phyloP scores from a whole-genome alignment of 1,140 invertebrate genomes.

The Caenorhabditis brenneri region DNA sequence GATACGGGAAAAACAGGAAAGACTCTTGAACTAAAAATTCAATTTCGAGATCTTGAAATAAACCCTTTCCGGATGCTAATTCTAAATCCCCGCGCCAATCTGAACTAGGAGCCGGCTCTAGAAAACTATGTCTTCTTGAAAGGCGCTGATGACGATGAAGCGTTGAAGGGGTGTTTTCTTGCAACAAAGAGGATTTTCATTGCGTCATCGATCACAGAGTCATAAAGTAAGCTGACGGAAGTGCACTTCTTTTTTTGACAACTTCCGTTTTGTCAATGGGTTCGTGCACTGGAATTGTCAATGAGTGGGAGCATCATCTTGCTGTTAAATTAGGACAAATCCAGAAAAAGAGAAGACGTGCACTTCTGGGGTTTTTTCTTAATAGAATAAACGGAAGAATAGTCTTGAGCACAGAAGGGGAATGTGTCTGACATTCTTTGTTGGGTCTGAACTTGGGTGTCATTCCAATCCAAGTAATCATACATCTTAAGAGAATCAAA shows the following conservation, averaged over 20 bases:
- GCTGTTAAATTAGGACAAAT: neutral
- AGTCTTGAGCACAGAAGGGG: too few relatives aligned
- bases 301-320: neutral
- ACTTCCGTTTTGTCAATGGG: constrained; percentile 2
- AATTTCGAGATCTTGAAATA: neutral
- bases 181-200: constrained; percentile 25
- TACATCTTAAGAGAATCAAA: too few relatives aligned
- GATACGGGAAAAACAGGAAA: neutral
- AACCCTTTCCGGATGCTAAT: too few relatives aligned
- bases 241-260: constrained; percentile 14
- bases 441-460: too few relatives aligned
- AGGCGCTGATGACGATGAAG: neutral
- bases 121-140: neutral
- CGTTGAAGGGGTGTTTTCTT: neutral
- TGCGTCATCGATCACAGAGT: constrained; percentile 15
- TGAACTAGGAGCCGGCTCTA: neutral
- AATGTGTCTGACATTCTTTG: too few relatives aligned
- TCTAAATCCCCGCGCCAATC: too few relatives aligned
- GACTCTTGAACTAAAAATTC: neutral
- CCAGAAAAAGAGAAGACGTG: neutral
- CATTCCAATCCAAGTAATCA: too few relatives aligned
- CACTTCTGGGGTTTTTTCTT: too few relatives aligned
- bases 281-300: neutral
- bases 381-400: too few relatives aligned
- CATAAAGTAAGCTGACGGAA: constrained; percentile 13